These are phyloP conservation scores for Hemicordylus capensis DNA, from an alignment of 2,113 vertebrate species.

Conservation along the genomic window DNA sequence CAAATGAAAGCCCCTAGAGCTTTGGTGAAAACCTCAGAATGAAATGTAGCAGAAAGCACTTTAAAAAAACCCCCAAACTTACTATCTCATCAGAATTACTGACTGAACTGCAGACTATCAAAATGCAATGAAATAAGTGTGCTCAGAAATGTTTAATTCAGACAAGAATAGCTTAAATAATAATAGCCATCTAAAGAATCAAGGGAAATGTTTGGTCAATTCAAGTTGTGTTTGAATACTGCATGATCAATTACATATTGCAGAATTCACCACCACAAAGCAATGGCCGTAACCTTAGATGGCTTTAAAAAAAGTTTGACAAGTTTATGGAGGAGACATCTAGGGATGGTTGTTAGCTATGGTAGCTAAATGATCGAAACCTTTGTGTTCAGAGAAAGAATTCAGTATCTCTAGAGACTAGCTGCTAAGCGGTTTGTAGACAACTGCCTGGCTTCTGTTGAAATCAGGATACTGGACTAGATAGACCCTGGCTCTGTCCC, in stretches of 20 bases:
- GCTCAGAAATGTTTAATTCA: background rate
- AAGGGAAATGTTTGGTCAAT: background rate
- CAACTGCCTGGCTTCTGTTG: background rate
- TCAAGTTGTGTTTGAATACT: background rate
- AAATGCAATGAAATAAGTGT: background rate
- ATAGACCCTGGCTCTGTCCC: background rate
- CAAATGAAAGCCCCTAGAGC: constrained; percentile 31
- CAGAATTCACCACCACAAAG: background rate
- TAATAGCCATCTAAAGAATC: background rate
- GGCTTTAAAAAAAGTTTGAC: background rate
- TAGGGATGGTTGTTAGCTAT: no score
- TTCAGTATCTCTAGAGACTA: background rate
- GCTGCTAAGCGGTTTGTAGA: background rate
- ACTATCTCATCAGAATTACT: background rate
- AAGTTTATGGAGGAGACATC: background rate
- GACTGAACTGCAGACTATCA: background rate
- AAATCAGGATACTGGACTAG: background rate
- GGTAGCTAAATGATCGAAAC: background rate
- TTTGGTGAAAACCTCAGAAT: constrained; percentile 31
- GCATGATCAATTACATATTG: background rate
- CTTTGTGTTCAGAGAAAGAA: background rate
- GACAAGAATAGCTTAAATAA: background rate
- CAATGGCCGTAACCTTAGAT: background rate
- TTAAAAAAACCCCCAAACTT: background rate
- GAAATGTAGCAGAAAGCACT: background rate